Percentiles rank a stretch among this genome's conserved stretches.
These are phyloP conservation scores for Ctenopoma multispine DNA, from an alignment of 2,797 vertebrate genomes.

Conservation along the genomic window DNA sequence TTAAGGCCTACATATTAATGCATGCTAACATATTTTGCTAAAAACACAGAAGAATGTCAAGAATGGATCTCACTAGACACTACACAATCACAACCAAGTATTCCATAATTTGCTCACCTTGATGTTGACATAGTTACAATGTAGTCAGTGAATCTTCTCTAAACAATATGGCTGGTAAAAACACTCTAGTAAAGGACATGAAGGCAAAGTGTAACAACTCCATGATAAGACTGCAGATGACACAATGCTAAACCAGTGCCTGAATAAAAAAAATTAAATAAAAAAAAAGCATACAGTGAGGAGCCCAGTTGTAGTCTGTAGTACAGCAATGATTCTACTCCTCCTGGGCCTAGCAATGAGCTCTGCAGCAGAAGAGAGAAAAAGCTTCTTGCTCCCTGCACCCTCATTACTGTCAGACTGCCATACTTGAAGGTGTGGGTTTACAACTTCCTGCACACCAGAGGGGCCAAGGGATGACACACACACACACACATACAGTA, in stretches of 20 bases:
- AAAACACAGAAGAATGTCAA: too few species aligned
- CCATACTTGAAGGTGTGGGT: neutral
- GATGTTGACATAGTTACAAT: neutral
- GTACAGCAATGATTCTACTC: neutral
- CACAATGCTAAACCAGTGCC: too few species aligned
- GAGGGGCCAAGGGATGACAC: neutral
- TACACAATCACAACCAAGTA: too few species aligned
- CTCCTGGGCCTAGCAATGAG: neutral
- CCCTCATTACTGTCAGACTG: neutral
- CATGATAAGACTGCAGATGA: neutral
- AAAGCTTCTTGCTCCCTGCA: neutral
- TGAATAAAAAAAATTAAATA: too few species aligned
- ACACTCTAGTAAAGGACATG: neutral
- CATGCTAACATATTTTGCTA: too few species aligned
- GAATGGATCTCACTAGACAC: too few species aligned
- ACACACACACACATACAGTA: neutral
- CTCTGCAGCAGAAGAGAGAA: neutral
- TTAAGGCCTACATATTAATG: too few species aligned
- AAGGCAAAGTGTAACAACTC: neutral
- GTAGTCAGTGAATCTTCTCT: neutral
- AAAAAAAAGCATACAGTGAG: neutral
- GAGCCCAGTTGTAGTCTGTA: neutral
- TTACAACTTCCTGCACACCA: constrained; percentile 2
- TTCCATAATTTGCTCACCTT: too few species aligned
- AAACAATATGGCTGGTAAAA: neutral